Evolutionary conservation across 2,113 vertebrate genomes (phyloP), one percentile per base, ranked within the genome.

Genomic region (Gasterosteus aculeatus): DNA sequence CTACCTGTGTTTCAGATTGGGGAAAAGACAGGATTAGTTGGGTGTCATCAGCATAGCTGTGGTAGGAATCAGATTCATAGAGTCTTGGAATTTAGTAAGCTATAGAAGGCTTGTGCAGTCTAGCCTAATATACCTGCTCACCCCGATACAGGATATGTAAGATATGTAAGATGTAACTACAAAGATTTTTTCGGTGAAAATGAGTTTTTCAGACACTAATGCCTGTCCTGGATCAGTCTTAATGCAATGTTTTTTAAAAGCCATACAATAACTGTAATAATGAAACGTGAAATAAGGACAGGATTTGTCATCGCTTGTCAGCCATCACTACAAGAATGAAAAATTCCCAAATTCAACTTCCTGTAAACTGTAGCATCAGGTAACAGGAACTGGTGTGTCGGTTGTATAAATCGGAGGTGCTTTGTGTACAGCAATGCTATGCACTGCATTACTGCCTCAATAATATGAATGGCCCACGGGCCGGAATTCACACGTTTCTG

Each of bases 391-490:
- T 29, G 44, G 44, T 67, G 16, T 62, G 38, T 77, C 66, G 8
- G 49, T 74, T 74, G 19, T 44, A 75, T 77, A 77, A 85, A 77
- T 85, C 65, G 72, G 76, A 83, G 53, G 64, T 65, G 18, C 59
- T 53, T 63, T 78, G 26, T 75, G 64, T 65, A 19, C 64, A 67
- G 56, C 41, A 33, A 26, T 60, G 31, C 19, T 54, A 26, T 33
- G 16, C 65, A 60, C 46, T 49, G 46, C 31, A 38, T 39, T 61
- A 69, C 53, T 16, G 58, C 19, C 63, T 72, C 47, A 26, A 35
- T 19, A 59, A 62, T 1, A 38, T 5, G 35, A 35, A 35, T 3
- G 4, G 35, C 35, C 35, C 35, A 38, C 1, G 35, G 35, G 35
- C 5, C 5, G 5, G 35, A 38, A 38, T 38, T 38, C 6, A 38